Evolutionary conservation across 2,797 vertebrate genomes (phyloP), one percentile per base, ranked within the genome.

Genomic region (Pelobates cultripes): DNA sequence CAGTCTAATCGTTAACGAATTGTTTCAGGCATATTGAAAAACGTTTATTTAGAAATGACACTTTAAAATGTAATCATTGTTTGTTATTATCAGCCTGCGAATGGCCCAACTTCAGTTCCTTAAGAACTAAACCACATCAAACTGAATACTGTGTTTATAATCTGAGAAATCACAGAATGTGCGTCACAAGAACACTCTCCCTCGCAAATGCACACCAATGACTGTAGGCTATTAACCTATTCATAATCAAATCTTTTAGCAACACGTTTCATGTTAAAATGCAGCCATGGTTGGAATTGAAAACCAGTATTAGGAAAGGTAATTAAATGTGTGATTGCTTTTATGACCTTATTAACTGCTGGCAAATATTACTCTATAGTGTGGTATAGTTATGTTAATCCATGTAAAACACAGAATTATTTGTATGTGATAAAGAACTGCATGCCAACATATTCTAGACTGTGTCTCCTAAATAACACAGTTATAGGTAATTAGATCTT

Each of bases 201-300:
- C 15, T 43, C 72, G 43, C 15, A n/a, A 15, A 42, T 68, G 42
- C 40, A 57, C 71, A 43, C 13, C 28, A 28, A 68, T 74, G 71
- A 68, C 78, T 80, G 41, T 51, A 15, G 70, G 70, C 78, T 69
- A n/a, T 80, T 74, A 14, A 75, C 42, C 43, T 15, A 60, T 80
- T 57, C 61, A 67, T 44, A 43, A 75, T 73, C 57, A 14, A 40
- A 68, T 68, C 47, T 68, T 61, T 75, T 41, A 61, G 60, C 73
- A 61, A 75, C 14, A 15, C 44, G 17, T 17, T 43, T 3, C 55
- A 60, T 75, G 55, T 61, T n/a, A 43, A 61, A 61, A 47, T 3
- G 28, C 40, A 53, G 71, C 28, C 40, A 43, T 42, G 40, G 0
- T 8, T 71, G 15, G 42, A 61, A 13, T 43, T 42, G 61, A 3